A percentile compares a stretch with the other conserved stretches of the same genome.
Evolutionary conservation across 1,140 invertebrate genomes (phyloP).

Genomic region (Drosophila hydei): DNA sequence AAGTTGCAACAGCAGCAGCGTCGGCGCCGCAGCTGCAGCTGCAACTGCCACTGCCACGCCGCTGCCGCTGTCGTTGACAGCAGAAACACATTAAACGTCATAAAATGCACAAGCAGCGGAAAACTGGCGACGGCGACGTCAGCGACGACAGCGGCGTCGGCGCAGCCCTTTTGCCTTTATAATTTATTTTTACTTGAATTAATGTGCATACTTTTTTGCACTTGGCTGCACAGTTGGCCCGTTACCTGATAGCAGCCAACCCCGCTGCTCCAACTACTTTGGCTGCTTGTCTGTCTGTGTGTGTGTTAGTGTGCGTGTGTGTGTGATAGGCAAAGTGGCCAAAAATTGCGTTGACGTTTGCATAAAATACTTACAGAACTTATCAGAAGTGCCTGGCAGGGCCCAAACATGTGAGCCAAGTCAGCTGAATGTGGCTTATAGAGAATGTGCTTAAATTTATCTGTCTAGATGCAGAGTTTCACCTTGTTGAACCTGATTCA

Average conservation of each 20-base stretch:
- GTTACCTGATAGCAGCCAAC: slow-evolving; percentile 62
- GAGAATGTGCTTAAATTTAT: neutral
- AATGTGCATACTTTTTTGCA: slow-evolving; percentile 82
- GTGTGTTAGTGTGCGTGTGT: slow-evolving; percentile 19
- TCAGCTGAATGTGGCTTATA: neutral
- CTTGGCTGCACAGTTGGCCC: slow-evolving; percentile 75
- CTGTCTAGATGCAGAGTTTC: neutral
- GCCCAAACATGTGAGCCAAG: slow-evolving; percentile 23
- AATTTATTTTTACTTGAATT: slow-evolving; percentile 83
- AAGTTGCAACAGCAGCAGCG: slow-evolving; percentile 55
- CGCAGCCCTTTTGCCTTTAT: slow-evolving; percentile 65
- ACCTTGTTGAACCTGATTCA: neutral
- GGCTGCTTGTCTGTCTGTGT: neutral
- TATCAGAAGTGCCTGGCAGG: slow-evolving; percentile 63
- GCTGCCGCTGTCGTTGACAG: slow-evolving; percentile 72
- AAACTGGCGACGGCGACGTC: slow-evolving; percentile 52
- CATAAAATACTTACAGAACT: slow-evolving; percentile 65
- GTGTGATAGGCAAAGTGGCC: slow-evolving; percentile 52
- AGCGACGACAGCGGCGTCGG: slow-evolving; percentile 30
- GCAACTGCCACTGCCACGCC: slow-evolving; percentile 23
- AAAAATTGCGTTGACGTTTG: slow-evolving; percentile 50
- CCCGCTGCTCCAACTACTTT: neutral
- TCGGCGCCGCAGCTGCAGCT: slow-evolving; percentile 54
- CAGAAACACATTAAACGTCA: slow-evolving; percentile 82
- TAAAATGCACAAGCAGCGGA: slow-evolving; percentile 78